A percentile compares a stretch with the other conserved stretches of the same genome.
These are phyloP conservation scores for Momotus momota DNA, from an alignment of 2,797 vertebrate species.

Conservation along the genomic window DNA sequence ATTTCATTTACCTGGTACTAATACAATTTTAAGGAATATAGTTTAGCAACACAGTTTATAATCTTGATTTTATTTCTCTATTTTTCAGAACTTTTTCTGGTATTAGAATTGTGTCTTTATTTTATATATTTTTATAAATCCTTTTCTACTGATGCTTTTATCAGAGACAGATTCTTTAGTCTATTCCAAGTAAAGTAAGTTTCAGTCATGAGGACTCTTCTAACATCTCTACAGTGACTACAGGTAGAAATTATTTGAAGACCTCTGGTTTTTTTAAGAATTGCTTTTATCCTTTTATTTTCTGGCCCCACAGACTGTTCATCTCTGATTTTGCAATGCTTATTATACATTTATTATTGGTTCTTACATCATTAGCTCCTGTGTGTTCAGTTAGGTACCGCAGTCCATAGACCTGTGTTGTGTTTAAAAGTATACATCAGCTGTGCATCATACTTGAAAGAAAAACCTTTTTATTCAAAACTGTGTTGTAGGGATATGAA, in stretches of 20 bases:
- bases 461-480: neutral
- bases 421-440: neutral
- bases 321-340: neutral
- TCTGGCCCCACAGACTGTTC: neutral
- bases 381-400: neutral
- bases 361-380: neutral
- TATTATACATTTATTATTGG: neutral
- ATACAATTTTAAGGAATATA: neutral
- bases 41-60: neutral
- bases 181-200: neutral
- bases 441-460: neutral
- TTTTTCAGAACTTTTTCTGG: neutral
- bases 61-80: neutral
- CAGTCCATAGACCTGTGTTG: neutral
- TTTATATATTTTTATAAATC: neutral
- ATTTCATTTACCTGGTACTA: neutral
- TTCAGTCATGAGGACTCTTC: neutral
- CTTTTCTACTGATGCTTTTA: neutral
- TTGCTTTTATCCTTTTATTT: neutral
- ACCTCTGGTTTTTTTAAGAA: neutral
- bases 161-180: neutral
- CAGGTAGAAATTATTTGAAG: neutral
- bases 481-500: neutral
- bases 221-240: neutral
- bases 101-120: neutral